Evolutionary conservation across 2,113 vertebrate genomes (phyloP), one percentile per base, ranked within the genome.

Genomic region (Microcebus lehilahytsara): DNA sequence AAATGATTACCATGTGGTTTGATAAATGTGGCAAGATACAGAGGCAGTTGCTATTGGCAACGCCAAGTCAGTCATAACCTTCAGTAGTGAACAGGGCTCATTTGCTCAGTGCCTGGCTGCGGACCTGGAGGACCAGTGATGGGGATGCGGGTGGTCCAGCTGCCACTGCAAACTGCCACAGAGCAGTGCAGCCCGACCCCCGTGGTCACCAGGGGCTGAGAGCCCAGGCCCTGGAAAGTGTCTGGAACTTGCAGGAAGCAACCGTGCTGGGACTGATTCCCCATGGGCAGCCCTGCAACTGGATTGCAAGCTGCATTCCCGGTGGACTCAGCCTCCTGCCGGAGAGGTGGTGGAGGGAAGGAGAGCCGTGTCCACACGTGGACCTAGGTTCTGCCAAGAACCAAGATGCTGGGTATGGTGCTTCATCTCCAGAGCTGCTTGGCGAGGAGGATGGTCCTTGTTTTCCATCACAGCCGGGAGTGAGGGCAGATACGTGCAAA

Each of bases 31-130:
- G 4, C 13, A 46, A 64, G 88, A 56, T 49, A 53, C 84, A 75
- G 75, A 85, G 30, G 37, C 66, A 19, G 97, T 96, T 95, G 91
- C 96, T 77, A 81, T 30, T 77, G 96, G 95, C 95, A 96, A 89
- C 62, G 1, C 51, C 72, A 67, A 46, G 42, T 77, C 80, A 30
- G 46, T 95, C 64, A 20, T 85, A 95, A 53, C 93, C 75, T 37
- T 40, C 1, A 1, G 78, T 67, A n/a, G n/a, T n/a, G 32, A 89
- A 27, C 20, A 22, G 92, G 42, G 46, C 34, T 91, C 2, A 30
- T 80, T 80, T 53, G 93, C 84, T 67, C 69, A 30, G 40, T 23
- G 72, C 49, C 95, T 94, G 23, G 20, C 49, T 19, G 49, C 51
- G 56, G 25, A 27, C 64, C 20, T 37, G 46, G 40, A 16, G 2